phyloP scores from a whole-genome alignment of 2,113 vertebrate genomes.

The Cromileptes altivelis region DNA sequence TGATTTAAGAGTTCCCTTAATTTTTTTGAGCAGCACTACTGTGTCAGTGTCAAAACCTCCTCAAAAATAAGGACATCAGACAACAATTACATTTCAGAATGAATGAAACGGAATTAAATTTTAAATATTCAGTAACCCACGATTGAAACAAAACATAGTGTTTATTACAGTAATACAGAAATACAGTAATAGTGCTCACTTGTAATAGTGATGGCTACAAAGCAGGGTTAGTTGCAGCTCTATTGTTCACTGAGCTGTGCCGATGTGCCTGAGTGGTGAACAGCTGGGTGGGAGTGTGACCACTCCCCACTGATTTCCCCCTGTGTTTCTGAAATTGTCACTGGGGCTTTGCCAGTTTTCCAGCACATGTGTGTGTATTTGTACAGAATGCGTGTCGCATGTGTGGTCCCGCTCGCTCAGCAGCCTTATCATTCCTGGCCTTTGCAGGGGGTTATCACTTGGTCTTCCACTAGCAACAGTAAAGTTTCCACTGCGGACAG shows the following conservation, averaged over 20 bases:
- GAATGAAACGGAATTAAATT: neutral
- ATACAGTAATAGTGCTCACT: too few relatives aligned
- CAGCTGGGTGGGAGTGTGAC: slow-evolving; percentile 24
- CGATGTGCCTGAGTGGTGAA: slow-evolving; percentile 12
- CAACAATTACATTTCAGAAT: neutral
- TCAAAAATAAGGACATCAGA: neutral
- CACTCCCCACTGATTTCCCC: slow-evolving; percentile 57
- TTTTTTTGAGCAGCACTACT: neutral
- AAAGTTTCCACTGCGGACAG: slow-evolving; percentile 73
- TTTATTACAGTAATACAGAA: neutral
- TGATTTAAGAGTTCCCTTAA: too few relatives aligned
- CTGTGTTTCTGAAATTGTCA: slow-evolving; percentile 42
- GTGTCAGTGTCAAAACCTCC: neutral
- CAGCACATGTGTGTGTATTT: slow-evolving; percentile 15
- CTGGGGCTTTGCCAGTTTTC: slow-evolving; percentile 59
- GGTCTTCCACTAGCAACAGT: slow-evolving; percentile 51
- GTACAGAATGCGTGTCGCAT: too few relatives aligned
- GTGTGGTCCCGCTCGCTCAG: slow-evolving; percentile 33
- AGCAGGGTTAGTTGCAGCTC: neutral
- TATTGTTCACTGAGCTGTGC: neutral
- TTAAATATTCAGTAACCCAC: neutral
- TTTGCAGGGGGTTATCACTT: slow-evolving; percentile 68
- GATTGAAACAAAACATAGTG: neutral
- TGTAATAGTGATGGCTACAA: neutral
- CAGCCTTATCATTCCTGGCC: slow-evolving; percentile 58